Base-by-base conservation (phyloP, 2,888 invertebrate genomes). In the Drosophila phalerata region DNA sequence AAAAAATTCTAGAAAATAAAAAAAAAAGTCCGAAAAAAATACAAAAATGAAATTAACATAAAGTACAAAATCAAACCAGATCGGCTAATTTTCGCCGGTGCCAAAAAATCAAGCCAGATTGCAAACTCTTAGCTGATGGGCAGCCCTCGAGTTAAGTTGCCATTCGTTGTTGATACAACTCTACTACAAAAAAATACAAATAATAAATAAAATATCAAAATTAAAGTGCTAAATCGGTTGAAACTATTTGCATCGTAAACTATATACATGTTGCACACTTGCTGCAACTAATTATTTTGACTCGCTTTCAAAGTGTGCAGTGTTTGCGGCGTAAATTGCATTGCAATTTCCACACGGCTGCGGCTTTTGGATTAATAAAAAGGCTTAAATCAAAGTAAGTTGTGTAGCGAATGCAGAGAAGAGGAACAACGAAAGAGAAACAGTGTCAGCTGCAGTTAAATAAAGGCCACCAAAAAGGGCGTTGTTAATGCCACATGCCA, bases 401-500 rank as follows among this genome's bases (percentile, higher is more conserved):
- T 61, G 42, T 5, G 42, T 10, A 15, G 8, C 15, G 32, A 52
- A 43, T 30, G 63, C 32, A 48, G 9, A 30, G 9, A 5, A 5
- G 48, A 19, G 15, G 13, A 37, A 45, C 6, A 15, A 45, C 5
- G 47, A 17, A 32, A 30, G 43, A n/a, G 32, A 38, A 43, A 19
- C 32, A 13, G 11, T n/a, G 45, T 32, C 37, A 28, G 25, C 3
- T 55, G 47, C 49, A 68, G 43, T 60, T 32, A 11, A 55, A 30
- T 40, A 40, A 74, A 58, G 38, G 63, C 60, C 61, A 73, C 53
- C 52, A 55, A 65, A 65, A 65, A 72, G 73, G 79, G 79, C 69
- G 82, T 73, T 69, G 71, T 48, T 82, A 70, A 67, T 79, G 69
- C 73, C 79, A 82, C 79, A 79, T 69, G 83, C 82, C 37, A 64